Percentiles rank a stretch among this genome's conserved stretches.
phyloP scores from a whole-genome alignment of 2,888 invertebrate genomes.

The Myathropa florea region DNA sequence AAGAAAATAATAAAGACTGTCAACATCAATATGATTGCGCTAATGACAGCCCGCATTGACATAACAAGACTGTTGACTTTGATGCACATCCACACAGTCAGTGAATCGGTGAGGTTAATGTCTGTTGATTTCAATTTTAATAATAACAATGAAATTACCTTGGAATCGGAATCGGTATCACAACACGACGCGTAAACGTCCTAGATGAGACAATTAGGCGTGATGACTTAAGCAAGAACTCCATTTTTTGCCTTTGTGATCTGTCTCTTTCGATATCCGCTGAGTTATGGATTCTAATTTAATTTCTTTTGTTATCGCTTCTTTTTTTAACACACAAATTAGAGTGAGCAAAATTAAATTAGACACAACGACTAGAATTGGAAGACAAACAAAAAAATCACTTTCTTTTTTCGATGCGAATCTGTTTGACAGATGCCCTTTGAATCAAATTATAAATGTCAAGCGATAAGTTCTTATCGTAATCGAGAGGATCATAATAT shows the following conservation, averaged over 20 bases:
- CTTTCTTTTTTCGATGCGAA: background rate
- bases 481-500: conserved; percentile 78
- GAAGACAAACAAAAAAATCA: background rate
- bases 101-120: background rate
- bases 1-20: background rate
- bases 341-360: background rate
- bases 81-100: background rate
- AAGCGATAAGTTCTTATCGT: conserved; percentile 73
- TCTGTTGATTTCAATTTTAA: background rate
- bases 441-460: conserved; percentile 49
- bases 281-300: background rate
- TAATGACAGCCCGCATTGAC: background rate
- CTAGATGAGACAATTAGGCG: conserved; percentile 79
- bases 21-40: background rate
- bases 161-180: conserved; percentile 80
- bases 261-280: background rate
- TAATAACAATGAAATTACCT: conserved; percentile 76
- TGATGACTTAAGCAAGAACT: conserved; percentile 79
- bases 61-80: background rate
- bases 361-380: background rate
- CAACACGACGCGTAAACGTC: conserved; percentile 79
- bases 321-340: background rate
- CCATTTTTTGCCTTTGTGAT: conserved; percentile 75
- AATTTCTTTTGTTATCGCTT: background rate
- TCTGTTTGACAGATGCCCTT: conserved; percentile 26